Evolutionary conservation across 2,113 vertebrate genomes (phyloP), one percentile per base, ranked within the genome.

Genomic region (Chrysemys picta): DNA sequence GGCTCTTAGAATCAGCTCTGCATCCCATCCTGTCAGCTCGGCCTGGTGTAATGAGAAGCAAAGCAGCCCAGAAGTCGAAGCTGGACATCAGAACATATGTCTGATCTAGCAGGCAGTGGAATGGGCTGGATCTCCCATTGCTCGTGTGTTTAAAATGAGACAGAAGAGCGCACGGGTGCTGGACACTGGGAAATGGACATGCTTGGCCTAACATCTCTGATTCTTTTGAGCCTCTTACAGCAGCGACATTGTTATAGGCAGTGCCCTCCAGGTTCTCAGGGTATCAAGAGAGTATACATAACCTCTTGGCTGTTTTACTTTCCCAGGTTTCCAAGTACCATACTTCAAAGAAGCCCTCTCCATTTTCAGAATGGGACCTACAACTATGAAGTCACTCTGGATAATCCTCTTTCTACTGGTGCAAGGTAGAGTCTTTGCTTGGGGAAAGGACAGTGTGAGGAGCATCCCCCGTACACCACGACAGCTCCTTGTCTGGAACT

Each of bases 351-450:
- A 85, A 87, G 78, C 50, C 0, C 14, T 84, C 59, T 52, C 79
- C 53, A 49, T 19, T 35, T 10, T 10, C 52, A 79, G 76, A 85
- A 85, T 75, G 22, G 21, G 42, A 22, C 24, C 21, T 29, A 14
- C n/a, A 82, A 89, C 80, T 17, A 98, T 98, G 97, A 95, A 83
- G 69, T 62, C 91, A 22, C 88, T 97, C 47, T 97, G 95, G 95
- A 92, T 96, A 65, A 89, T 96, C 42, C 84, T 90, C 52, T 94
- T 95, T 89, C 84, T 97, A 25, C 69, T 98, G 57, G 65, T 97
- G 65, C 96, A 95, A 93, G 97, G 97, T 98, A 93, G 82, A 88
- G 59, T 84, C 79, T 76, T 90, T 82, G 19, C 50, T 85, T 29
- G 29, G 54, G 54, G 50, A 47, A 25, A 11, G 4, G 4, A 8